Evolutionary conservation across 2,888 invertebrate species (phyloP), one percentile per base, ranked within the genome.

Genomic region (Sturmia bella): DNA sequence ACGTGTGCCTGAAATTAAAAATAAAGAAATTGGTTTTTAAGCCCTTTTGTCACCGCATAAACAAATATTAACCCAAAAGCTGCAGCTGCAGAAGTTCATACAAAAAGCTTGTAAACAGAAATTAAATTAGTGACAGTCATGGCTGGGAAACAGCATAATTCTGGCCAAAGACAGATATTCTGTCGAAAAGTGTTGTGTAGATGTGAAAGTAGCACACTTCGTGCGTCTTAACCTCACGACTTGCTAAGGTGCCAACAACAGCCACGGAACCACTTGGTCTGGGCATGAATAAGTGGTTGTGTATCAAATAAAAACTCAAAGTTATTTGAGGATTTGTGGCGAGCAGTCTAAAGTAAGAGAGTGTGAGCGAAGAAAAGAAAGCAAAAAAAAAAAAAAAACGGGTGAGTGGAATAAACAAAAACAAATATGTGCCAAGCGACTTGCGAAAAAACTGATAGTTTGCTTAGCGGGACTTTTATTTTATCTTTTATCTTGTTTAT

Each of bases 71-170:
- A 37, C 17, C 41, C 32, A 21, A 12, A 56, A 19, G 9, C 5
- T 57, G 69, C 64, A 27, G 15, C 17, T 54, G 27, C 41, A 11
- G 43, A 75, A 61, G 68, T 43, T 54, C 48, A 27, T 32, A 41
- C 43, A 70, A 57, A 76, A 61, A 48, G 45, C 64, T 56, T 59
- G n/a, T 37, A 52, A 78, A 69, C 43, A 77, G 54, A 66, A 78
- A 78, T 78, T 78, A 75, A 78, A 82, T 82, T 78, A 75, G 82
- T 75, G 61, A 75, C 66, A 82, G 59, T 78, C 78, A 70, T 78
- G 66, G 37, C 72, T 77, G 70, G n/a, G 37, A 75, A 75, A 24
- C 19, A 70, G 43, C 63, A 70, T 32, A 52, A 63, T 15, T 64
- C 50, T 45, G 63, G 63, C 45, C 43, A 7, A 41, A 12, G 15